Percentiles rank a stretch among this genome's conserved stretches.
Conservation (phyloP, 2,888 invertebrate species). For the Argyra leucocephala region DNA sequence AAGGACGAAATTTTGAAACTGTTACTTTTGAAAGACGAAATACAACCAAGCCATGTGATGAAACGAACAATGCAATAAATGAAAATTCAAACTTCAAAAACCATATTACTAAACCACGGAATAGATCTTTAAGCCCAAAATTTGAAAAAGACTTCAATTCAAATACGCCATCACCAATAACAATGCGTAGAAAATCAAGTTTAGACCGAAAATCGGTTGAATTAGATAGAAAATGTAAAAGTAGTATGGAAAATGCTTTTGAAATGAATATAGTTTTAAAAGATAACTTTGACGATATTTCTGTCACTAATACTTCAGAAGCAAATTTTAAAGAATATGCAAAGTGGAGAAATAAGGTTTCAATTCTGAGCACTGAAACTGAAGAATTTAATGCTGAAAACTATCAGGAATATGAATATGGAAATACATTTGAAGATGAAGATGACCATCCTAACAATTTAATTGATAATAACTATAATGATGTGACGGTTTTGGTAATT, state of each 20-base stretch:
- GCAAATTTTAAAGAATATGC: background rate
- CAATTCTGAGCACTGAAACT: conserved; percentile 17
- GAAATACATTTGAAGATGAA: conserved; percentile 22
- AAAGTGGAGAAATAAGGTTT: conserved; percentile 13
- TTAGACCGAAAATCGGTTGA: conserved; percentile 11
- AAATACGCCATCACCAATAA: conserved; percentile 14
- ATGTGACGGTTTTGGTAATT: conserved; percentile 9
- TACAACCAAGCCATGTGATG: no score
- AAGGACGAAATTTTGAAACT: background rate
- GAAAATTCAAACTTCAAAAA: background rate
- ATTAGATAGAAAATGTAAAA: conserved; percentile 9
- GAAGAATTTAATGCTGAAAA: background rate
- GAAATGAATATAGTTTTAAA: conserved; percentile 21
- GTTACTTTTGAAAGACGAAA: background rate
- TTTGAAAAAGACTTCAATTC: conserved; percentile 12
- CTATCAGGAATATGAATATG: background rate
- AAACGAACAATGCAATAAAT: background rate
- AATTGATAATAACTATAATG: conserved; percentile 14
- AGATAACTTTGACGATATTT: conserved; percentile 24
- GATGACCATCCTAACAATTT: conserved; percentile 16
- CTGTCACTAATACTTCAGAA: background rate
- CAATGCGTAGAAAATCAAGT: conserved; percentile 14
- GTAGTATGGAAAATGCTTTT: conserved; percentile 11
- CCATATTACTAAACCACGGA: background rate
- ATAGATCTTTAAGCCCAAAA: conserved; percentile 7